Percentiles rank a stretch among this genome's conserved stretches.
These are phyloP conservation scores for Argyrosomus japonicus DNA, from an alignment of 2,113 vertebrate species.

Conservation along the genomic window DNA sequence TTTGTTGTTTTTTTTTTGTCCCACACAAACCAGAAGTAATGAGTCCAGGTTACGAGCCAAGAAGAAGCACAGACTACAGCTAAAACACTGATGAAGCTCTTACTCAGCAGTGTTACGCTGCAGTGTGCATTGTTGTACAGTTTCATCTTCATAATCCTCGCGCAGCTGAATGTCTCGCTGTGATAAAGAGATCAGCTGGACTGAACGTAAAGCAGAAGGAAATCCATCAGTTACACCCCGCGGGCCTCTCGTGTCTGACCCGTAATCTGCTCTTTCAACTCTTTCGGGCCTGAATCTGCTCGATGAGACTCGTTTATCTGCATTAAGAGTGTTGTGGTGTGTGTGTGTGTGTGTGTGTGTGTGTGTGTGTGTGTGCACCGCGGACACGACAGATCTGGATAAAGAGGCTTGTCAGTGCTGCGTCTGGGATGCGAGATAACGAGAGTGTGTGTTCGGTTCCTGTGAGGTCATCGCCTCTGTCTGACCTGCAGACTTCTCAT, in stretches of 20 bases:
- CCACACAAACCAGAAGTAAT: constrained; percentile 9
- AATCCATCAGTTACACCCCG: constrained; percentile 53
- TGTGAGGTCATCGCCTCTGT: constrained; percentile 44
- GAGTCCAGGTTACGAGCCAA: constrained; percentile 2
- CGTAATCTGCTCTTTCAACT: constrained; percentile 44
- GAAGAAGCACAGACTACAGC: not conserved
- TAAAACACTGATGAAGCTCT: constrained; percentile 28
- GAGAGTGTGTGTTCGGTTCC: constrained; percentile 45
- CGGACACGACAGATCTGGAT: constrained; percentile 32
- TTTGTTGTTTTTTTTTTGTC: not conserved
- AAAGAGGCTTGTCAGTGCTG: constrained; percentile 45
- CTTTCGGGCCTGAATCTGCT: constrained; percentile 27
- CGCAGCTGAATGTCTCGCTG: constrained; percentile 21
- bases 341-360: constrained; percentile 23
- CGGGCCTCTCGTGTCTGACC: constrained; percentile 26
- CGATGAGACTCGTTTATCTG: constrained; percentile 8
- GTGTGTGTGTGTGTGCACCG: not conserved
- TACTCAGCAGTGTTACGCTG: constrained; percentile 26
- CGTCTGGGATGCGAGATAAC: constrained; percentile 37
- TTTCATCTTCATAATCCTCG: constrained; percentile 47
- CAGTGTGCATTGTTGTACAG: constrained; percentile 30
- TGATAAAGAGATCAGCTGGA: constrained; percentile 50
- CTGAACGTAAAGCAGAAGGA: constrained; percentile 36
- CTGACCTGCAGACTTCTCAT: constrained; percentile 11
- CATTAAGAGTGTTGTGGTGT: constrained; percentile 13